phyloP scores from a whole-genome alignment of 2,797 vertebrate genomes.

The Acanthopagrus latus region DNA sequence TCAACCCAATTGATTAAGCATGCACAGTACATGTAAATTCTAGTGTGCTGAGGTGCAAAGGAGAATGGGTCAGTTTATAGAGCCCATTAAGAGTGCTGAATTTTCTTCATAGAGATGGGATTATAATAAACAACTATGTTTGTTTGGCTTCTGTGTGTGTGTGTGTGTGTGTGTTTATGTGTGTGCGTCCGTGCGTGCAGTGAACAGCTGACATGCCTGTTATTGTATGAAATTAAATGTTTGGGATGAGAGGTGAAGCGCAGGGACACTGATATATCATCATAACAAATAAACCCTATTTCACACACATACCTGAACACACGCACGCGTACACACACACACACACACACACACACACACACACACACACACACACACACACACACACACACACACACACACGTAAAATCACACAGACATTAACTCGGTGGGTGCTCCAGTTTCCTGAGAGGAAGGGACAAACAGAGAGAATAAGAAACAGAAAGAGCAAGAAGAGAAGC shows the following conservation, averaged over 20 bases:
- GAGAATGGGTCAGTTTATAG: background rate
- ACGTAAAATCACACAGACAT: background rate
- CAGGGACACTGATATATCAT: slow-evolving; percentile 18
- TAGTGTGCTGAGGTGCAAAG: slow-evolving; percentile 14
- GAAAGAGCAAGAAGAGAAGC: background rate
- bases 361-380: background rate
- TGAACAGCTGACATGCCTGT: slow-evolving; percentile 6
- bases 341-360: background rate
- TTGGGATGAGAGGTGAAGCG: slow-evolving; percentile 11
- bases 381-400: slow-evolving; percentile 1
- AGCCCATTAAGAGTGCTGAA: background rate
- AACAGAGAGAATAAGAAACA: slow-evolving; percentile 19
- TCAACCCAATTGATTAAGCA: slow-evolving; percentile 15
- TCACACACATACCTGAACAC: background rate
- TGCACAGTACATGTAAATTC: slow-evolving; percentile 14
- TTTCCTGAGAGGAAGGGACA: slow-evolving; percentile 17
- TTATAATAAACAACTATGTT: too few species aligned
- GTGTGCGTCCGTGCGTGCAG: background rate
- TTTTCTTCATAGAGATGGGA: background rate
- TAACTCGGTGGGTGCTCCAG: slow-evolving; percentile 3
- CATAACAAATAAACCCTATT: slow-evolving; percentile 34
- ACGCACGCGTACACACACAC: slow-evolving; percentile 2
- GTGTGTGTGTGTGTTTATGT: slow-evolving; percentile 1
- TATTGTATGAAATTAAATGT: slow-evolving; percentile 34
- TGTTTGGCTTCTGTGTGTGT: background rate